phyloP scores from a whole-genome alignment of 1,140 invertebrate species.

The Drosophila nannoptera region DNA sequence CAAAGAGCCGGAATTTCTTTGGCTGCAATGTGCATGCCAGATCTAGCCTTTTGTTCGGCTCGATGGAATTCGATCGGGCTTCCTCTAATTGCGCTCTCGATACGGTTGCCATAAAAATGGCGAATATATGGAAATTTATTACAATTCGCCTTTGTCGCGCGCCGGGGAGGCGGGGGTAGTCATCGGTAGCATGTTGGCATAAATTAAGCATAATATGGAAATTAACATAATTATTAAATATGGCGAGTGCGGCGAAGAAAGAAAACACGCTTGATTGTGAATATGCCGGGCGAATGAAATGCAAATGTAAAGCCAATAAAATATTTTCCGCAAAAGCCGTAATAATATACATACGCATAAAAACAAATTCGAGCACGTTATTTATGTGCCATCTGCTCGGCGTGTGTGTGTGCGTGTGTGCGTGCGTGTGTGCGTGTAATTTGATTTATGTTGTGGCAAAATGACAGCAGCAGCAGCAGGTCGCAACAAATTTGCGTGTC shows the following conservation, averaged over 20 bases:
- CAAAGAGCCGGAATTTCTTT: no score
- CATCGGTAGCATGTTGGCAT: conserved; percentile 59
- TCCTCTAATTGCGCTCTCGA: neutral
- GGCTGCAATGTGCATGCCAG: no score
- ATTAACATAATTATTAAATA: conserved; percentile 69
- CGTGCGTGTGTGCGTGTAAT: conserved; percentile 39
- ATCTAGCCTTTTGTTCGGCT: no score
- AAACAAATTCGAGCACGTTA: no score
- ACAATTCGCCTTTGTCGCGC: neutral
- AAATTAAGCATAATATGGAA: conserved; percentile 70
- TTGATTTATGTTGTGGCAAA: conserved; percentile 72
- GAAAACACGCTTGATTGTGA: conserved; percentile 14
- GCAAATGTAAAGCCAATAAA: conserved; percentile 68
- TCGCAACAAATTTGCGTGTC: conserved; percentile 62
- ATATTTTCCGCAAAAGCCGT: conserved; percentile 42
- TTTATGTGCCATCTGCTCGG: no score
- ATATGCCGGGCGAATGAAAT: conserved; percentile 40
- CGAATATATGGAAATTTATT: conserved; percentile 48
- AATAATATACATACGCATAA: neutral
- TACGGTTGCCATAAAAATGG: conserved; percentile 21
- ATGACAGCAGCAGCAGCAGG: conserved; percentile 38
- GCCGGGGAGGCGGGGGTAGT: conserved; percentile 6
- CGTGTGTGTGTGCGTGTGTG: neutral
- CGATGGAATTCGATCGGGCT: neutral
- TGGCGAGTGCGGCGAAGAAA: conserved; percentile 10